Base-by-base conservation (phyloP, 2,113 vertebrate species). In the Lanius collurio region DNA sequence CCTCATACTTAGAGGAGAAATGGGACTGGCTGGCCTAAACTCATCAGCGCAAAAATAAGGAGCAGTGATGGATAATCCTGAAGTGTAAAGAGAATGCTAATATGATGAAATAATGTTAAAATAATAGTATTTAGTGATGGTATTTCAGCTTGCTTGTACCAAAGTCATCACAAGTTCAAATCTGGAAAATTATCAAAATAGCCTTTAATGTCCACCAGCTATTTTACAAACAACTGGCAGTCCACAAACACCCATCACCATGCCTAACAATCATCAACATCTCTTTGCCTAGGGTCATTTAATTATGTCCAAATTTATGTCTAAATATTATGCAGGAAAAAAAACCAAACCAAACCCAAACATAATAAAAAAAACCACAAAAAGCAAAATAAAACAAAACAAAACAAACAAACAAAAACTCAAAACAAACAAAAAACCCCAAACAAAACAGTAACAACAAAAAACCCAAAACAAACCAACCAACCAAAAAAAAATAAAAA, bases 311-410 rank as follows among this genome's bases (percentile, higher is more conserved):
- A 37, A 37, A 37, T 6, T 57, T 81, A 27, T 18, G 7, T 65
- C 12, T 1, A 75, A 75, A 68, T 70, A 59, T 39, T 78, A 15
- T 0, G 0, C 13, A 55, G 13, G 33, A 3, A 62, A 70, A 37
- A 47, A 53, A 10, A 8, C 1, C 11, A 13, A 69, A 39, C 3
- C 8, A 31, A 56, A 10, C 1, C 5, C 28, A 31, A 24, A 14
- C 4, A 53, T 11, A 11, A 33, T 26, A 73, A 7, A 22, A 22
- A 35, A 10, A 13, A 7, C 12, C 12, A 8, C 16, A 39, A 52
- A 27, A 37, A 8, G 13, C 11, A 31, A 60, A 21, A 6, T 6
- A 26, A 15, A 60, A 18, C 9, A 17, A 57, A n/a, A 6, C 2
- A 14, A 63, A 31, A 18, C 42, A 42, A 42, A 16, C 42, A 42